Evolutionary conservation across 2,797 vertebrate species (phyloP), one percentile per base, ranked within the genome.

Genomic region (Onychomys arenicola): DNA sequence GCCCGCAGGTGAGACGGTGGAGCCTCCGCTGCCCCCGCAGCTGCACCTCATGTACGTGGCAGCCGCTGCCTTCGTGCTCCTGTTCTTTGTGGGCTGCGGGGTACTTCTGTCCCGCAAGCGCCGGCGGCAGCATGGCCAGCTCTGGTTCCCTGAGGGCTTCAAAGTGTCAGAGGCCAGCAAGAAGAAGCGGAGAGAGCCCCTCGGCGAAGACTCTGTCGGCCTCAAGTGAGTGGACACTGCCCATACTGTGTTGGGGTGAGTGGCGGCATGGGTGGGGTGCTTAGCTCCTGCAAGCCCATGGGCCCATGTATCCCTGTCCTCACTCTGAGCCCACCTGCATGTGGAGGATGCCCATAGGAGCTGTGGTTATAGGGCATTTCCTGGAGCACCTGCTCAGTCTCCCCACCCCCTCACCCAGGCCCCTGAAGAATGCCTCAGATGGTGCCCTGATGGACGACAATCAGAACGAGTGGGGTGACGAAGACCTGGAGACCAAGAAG

Each of bases 61-160:
- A 29, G 98, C 98, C 96, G 99, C 98, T 0, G 98, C 97, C 1
- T 92, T 99, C 16, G 98, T 99, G 69, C 96, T 99, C 95, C 97
- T 99, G 90, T 98, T 99, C 94, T 99, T 99, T 91, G 98, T 99
- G 13, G 99, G 98, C 6, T 99, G 99, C 25, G 99, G 99, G 46
- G 99, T 99, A 93, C 99, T 99, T 98, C 99, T 99, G 63, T 99
- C 99, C 77, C 99, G 99, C 23, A 99, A 99, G 98, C 99, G 99
- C 2, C 99, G 99, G 89, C 99, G 99, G 40, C 99, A 99, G 97
- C 99, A 99, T 59, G 99, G 99, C 67, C 99, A 99, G 97, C 99
- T 99, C 16, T 99, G 99, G 99, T 99, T 99, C 98, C 99, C 99
- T 0, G 99, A 99, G 97, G 99, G 99, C 95, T 99, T 99, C 99